These are phyloP conservation scores for Trichomycterus rosablanca DNA, from an alignment of 2,113 vertebrate species.

Conservation along the genomic window DNA sequence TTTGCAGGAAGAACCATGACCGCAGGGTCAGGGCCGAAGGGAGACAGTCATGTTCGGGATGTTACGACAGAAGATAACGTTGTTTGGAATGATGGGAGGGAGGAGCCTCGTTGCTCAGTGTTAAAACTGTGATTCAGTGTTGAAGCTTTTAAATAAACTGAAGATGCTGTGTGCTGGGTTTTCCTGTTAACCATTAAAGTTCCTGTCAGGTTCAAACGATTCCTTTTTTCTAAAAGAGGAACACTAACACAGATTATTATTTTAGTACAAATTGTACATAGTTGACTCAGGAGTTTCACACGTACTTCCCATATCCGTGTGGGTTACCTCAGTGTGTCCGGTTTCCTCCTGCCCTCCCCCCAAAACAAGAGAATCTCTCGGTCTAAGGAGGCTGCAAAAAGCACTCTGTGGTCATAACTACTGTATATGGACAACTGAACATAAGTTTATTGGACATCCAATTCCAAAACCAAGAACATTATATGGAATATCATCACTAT, in stretches of 20 bases:
- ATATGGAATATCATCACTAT: too few relatives aligned
- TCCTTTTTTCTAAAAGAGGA: neutral
- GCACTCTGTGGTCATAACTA: too few relatives aligned
- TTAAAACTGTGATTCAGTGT: neutral
- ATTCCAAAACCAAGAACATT: too few relatives aligned
- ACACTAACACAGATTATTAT: neutral
- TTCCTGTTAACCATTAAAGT: neutral
- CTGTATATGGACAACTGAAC: too few relatives aligned
- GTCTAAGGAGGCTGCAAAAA: too few relatives aligned
- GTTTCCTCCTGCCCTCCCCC: too few relatives aligned
- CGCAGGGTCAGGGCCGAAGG: neutral
- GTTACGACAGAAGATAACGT: neutral
- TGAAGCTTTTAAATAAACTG: neutral
- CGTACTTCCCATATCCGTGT: too few relatives aligned
- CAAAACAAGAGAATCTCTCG: too few relatives aligned
- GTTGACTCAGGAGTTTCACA: too few relatives aligned
- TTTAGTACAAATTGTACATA: too few relatives aligned
- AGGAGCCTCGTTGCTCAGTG: neutral
- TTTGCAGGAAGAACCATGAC: neutral
- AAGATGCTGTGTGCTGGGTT: neutral
- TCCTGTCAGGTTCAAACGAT: neutral
- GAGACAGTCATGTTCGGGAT: neutral
- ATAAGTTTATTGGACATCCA: too few relatives aligned
- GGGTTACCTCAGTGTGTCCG: too few relatives aligned
- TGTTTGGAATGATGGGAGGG: neutral